Base-by-base conservation (phyloP, 2,797 vertebrate genomes). In the Diplodus puntazzo region DNA sequence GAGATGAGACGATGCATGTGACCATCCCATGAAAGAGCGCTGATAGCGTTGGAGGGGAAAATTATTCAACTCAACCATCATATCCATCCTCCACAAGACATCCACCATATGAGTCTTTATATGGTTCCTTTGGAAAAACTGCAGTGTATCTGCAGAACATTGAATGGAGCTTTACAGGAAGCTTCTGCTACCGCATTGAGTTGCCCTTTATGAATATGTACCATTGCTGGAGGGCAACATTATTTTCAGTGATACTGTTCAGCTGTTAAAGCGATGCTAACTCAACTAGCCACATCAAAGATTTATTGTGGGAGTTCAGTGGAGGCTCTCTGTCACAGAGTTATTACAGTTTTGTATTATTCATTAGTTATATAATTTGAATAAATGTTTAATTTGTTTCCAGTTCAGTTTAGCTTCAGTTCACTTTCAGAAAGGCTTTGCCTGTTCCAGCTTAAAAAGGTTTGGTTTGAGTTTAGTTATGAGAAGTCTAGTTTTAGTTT, bases 11-110 rank as follows among this genome's bases (percentile, higher is more conserved):
- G 58, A 64, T 30, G 81, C 75, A 83, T 93, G 92, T 92, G 91
- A 94, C 74, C 61, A 71, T 92, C 90, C 89, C 39, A 11, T 93
- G 86, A 91, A 90, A 93, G 86, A 88, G 81, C 53, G 42, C 57
- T 67, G 86, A 87, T 66, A 46, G 65, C 25, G 12, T 62, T 68
- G 53, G 67, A 82, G 43, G 66, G 71, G 76, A 39, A 80, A 83
- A 73, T 78, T 75, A 49, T 78, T 84, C 65, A 77, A 42, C 57
- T 83, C 61, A 66, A 65, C 27, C 72, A 76, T 83, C 77, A 69
- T 58, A 66, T 79, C 74, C 61, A 72, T 82, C 82, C 70, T 79
- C 48, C 61, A 60, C 42, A 75, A 30, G 1, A 66, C 67, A 82
- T 73, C 59, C 55, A 60, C 25, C 63, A 73, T 54, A 69, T 52